Evolutionary conservation across 2,888 invertebrate genomes (phyloP), one percentile per base, ranked within the genome.

Genomic region (Tetanocera ferruginea): DNA sequence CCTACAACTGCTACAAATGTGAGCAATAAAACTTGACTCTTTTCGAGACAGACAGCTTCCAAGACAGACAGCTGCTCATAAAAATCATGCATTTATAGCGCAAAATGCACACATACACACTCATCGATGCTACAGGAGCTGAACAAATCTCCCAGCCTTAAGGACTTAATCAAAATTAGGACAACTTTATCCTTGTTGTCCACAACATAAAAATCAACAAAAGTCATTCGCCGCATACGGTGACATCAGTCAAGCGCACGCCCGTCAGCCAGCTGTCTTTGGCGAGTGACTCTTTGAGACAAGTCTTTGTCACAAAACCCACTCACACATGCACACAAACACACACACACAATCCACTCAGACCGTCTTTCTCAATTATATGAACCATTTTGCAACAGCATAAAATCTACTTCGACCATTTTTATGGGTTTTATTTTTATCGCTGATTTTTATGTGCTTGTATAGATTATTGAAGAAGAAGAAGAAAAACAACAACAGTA

Each of bases 261-360:
- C 17, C 55, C n/a, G 57, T 8, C 6, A 14, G 9, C 25, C 57
- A 60, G 19, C 23, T 25, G 25, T 25, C 57, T 25, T 3, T 60
- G 25, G 57, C 6, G 25, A 23, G 57, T 67, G 6, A 43, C n/a
- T 67, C 23, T 67, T 19, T 34, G 19, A 11, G 49, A 37, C 19
- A 19, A 60, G 43, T 19, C 49, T 23, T 34, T 11, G 34, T 34
- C 37, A 34, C 14, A 0, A n/a, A 3, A 9, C 67, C 23, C 9
- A 37, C 28, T 31, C 8, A 37, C 69, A n/a, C 11, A 69, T 17
- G 5, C 57, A 19, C 9, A 19, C 37, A 76, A 71, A 69, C 43
- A 66, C 67, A 77, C 66, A 66, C 72, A 76, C 51, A 60, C 19
- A 34, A 14, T 55, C 5, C 37, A 52, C 11, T 6, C 43, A 1